Conservation (phyloP, 2,797 vertebrate genomes). For the Hydrolagus colliei region DNA sequence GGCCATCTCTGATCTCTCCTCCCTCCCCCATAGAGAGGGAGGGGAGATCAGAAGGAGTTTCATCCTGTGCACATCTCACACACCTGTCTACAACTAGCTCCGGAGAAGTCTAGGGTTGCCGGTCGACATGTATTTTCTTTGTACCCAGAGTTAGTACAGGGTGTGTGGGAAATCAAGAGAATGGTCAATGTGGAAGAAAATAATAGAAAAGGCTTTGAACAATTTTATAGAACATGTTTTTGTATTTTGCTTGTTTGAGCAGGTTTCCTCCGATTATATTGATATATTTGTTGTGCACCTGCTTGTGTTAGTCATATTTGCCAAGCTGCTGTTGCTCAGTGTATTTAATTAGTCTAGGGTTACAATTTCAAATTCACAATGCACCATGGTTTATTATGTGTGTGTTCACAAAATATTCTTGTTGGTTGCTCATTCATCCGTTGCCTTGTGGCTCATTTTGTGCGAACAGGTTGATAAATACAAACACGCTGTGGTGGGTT, state of each 20-base stretch:
- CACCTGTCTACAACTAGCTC: too few species aligned
- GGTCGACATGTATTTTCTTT: too few species aligned
- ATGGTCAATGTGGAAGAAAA: too few species aligned
- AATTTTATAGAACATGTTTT: too few species aligned
- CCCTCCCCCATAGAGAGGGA: too few species aligned
- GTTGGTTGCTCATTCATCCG: not conserved
- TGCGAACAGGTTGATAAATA: not conserved
- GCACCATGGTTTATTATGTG: not conserved
- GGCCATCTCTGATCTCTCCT: too few species aligned
- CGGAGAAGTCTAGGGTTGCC: too few species aligned
- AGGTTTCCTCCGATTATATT: not conserved
- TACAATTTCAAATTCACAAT: conserved; percentile 4
- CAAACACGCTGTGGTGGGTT: not conserved
- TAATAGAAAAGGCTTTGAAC: too few species aligned
- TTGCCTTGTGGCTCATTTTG: not conserved
- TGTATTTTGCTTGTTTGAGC: not conserved
- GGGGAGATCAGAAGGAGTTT: too few species aligned
- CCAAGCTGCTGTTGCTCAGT: not conserved
- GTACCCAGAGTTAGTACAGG: too few species aligned
- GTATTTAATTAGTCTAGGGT: conserved; percentile 18
- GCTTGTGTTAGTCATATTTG: not conserved
- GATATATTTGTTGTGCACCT: not conserved
- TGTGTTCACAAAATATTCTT: not conserved
- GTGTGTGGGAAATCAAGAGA: too few species aligned
- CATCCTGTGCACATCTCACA: too few species aligned